Base-by-base conservation (phyloP, 2,888 invertebrate genomes). In the Brenthis ino region DNA sequence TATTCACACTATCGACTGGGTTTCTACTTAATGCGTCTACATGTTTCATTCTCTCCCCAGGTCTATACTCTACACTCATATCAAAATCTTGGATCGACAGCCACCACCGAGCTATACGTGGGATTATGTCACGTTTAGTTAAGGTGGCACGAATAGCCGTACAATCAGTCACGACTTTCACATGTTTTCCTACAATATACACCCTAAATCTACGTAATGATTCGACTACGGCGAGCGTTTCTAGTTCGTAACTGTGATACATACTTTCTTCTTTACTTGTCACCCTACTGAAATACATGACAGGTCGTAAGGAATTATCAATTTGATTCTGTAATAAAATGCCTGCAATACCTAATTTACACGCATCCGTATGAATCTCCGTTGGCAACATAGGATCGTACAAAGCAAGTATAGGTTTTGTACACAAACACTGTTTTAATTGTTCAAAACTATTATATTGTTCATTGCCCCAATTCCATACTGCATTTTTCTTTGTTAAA, bases 21-120 rank as follows among this genome's bases (percentile, higher is more conserved):
- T 77, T 74, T 8, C 82, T 67, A 70, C 84, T 84, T 6, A 84
- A 54, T 0, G 80, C 81, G 65, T 83, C 84, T 1, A 81, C 80
- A 58, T 84, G 82, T 14, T 68, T 69, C 79, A 84, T 81, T 0
- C 69, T n/a, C 24, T 24, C 24, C 3, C 24, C 24, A 24, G 24
- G 24, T 24, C 24, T 24, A 24, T 24, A 24, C 24, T 24, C 24
- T 24, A 24, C 24, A 24, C 24, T 24, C 2, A 24, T 24, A 24
- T 24, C 24, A 24, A 24, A 24, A 24, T 24, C 24, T 24, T 24
- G 24, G 3, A 24, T 24, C 3, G 24, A 24, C 3, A 24, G 24
- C 24, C 24, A 24, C 24, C 24, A 24, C 24, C 24, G 24, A 24
- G 82, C 80, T 20, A 83, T 78, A 63, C 78, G 73, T 0, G 80